Percentiles rank a stretch among this genome's conserved stretches.
phyloP scores from a whole-genome alignment of 2,113 vertebrate genomes.

The Odontophorus gujanensis region DNA sequence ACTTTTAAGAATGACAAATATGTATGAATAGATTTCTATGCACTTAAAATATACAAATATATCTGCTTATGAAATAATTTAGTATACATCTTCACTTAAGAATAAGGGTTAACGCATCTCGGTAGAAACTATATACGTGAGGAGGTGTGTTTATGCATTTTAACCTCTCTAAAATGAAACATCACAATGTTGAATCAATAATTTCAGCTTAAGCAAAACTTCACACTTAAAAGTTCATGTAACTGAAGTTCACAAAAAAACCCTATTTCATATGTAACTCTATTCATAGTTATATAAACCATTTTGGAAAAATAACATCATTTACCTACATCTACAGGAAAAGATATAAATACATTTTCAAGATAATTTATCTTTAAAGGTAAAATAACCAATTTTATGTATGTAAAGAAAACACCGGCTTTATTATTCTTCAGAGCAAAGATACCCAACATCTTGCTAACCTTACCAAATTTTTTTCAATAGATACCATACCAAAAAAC shows the following conservation, averaged over 20 bases:
- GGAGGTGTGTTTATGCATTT: background rate
- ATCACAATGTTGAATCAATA: background rate
- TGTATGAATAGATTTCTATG: background rate
- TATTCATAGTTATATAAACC: background rate
- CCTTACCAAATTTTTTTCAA: background rate
- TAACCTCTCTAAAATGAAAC: background rate
- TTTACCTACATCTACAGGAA: background rate
- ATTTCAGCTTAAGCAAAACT: background rate
- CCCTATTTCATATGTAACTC: background rate
- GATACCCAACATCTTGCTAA: background rate
- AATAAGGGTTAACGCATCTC: background rate
- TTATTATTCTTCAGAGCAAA: background rate
- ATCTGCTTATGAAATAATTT: background rate
- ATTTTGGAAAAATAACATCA: background rate
- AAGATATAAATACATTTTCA: background rate
- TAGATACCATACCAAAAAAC: background rate
- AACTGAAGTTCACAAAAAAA: background rate
- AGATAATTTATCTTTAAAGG: background rate
- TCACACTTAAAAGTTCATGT: background rate
- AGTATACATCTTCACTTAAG: background rate
- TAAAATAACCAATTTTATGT: background rate
- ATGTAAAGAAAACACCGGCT: background rate
- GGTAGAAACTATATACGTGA: background rate
- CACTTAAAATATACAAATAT: background rate
- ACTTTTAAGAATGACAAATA: background rate